Percentiles rank a stretch among this genome's conserved stretches.
These are phyloP conservation scores for Thinocorus orbignyianus DNA, from an alignment of 2,113 vertebrate genomes.

Conservation along the genomic window DNA sequence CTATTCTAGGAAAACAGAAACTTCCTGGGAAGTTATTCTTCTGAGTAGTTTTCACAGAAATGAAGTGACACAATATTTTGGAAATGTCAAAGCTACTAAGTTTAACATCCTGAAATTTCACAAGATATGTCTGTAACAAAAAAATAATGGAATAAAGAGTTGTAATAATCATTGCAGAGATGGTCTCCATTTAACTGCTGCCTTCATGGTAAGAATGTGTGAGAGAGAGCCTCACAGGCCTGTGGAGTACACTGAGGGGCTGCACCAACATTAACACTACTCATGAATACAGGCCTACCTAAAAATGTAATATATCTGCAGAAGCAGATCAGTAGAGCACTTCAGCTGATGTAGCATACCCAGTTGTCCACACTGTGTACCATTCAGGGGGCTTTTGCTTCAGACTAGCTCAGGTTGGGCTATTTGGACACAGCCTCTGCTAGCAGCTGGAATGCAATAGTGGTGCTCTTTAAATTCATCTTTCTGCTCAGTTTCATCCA, in stretches of 20 bases:
- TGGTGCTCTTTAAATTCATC: background rate
- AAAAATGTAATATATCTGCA: background rate
- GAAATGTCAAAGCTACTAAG: background rate
- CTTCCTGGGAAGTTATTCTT: background rate
- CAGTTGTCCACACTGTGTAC: fast-evolving
- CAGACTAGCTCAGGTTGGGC: background rate
- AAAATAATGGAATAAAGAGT: background rate
- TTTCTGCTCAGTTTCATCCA: background rate
- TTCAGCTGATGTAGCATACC: background rate
- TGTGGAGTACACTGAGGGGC: background rate
- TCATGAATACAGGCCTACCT: background rate
- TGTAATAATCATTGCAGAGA: background rate
- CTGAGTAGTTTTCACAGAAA: background rate
- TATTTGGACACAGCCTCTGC: background rate
- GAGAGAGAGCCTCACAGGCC: background rate
- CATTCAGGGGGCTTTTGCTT: background rate
- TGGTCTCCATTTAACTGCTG: background rate
- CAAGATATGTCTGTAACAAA: background rate
- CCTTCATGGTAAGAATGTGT: background rate
- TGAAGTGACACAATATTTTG: background rate
- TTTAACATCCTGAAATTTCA: background rate
- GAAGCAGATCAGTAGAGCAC: background rate
- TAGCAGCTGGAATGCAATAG: background rate
- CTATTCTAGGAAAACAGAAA: background rate
- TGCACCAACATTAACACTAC: background rate